These are phyloP conservation scores for Dendroctonus valens DNA, from an alignment of 1,140 invertebrate species.

Conservation along the genomic window DNA sequence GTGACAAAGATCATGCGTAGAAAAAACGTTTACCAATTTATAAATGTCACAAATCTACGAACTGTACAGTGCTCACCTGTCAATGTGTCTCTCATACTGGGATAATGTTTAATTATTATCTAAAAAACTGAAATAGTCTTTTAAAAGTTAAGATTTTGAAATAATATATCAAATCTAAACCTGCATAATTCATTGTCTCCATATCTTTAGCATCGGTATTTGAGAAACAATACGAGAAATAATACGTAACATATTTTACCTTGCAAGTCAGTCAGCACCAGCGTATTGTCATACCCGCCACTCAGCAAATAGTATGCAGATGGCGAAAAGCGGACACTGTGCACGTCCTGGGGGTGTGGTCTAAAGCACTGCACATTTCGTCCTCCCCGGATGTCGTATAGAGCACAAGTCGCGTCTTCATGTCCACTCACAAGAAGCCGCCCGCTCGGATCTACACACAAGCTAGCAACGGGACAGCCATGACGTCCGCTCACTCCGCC, in stretches of 20 bases:
- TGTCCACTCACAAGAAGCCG: slow-evolving; percentile 93
- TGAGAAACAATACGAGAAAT: no score
- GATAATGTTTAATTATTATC: no score
- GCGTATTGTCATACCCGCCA: slow-evolving; percentile 94
- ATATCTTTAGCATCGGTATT: no score
- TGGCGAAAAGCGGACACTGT: slow-evolving; percentile 92
- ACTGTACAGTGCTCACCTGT: no score
- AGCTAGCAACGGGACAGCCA: slow-evolving; percentile 88
- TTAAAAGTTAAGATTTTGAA: not conserved
- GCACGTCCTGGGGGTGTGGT: slow-evolving; percentile 89
- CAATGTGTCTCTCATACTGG: not conserved
- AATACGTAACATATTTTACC: slow-evolving; percentile 57
- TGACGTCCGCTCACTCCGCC: slow-evolving; percentile 69
- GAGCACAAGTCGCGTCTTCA: slow-evolving; percentile 91
- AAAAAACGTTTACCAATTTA: no score
- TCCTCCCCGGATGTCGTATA: slow-evolving; percentile 93
- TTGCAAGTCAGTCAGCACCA: slow-evolving; percentile 95
- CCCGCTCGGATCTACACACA: slow-evolving; percentile 95
- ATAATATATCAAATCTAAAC: not conserved
- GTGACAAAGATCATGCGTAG: no score
- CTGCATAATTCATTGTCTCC: slow-evolving; percentile 1
- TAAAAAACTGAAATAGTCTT: no score
- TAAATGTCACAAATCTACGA: no score
- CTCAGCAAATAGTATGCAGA: slow-evolving; percentile 97
- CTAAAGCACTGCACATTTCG: slow-evolving; percentile 92